Evolutionary conservation across 2,797 vertebrate genomes (phyloP).

Genomic region (Picus viridis): DNA sequence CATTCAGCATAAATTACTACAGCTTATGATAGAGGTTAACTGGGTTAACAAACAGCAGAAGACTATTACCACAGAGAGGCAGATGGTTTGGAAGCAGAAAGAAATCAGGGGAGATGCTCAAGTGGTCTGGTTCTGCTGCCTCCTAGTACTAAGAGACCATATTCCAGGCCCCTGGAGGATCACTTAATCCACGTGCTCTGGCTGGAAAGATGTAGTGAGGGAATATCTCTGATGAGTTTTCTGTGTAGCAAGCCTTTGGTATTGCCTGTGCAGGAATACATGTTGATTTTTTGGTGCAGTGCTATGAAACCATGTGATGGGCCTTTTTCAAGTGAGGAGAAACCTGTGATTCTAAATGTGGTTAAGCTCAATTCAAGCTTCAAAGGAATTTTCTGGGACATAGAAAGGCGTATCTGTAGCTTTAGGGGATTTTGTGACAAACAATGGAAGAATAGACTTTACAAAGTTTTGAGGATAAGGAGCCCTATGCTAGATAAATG

Average conservation of each 20-base stretch:
- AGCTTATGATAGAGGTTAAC: slow-evolving; percentile 34
- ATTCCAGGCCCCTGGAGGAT: background rate
- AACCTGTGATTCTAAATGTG: background rate
- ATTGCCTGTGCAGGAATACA: background rate
- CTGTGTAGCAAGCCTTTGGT: background rate
- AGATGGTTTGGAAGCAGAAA: slow-evolving; percentile 37
- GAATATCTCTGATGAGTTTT: background rate
- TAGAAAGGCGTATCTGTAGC: background rate
- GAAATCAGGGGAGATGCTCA: slow-evolving; percentile 15
- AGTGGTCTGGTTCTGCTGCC: background rate
- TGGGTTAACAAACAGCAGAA: slow-evolving; percentile 18
- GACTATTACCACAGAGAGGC: slow-evolving; percentile 31
- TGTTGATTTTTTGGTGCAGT: background rate
- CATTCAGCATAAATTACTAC: slow-evolving; percentile 40
- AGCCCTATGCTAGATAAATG: background rate
- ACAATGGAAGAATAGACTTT: slow-evolving; percentile 42
- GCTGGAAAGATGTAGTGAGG: background rate
- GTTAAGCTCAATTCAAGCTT: slow-evolving; percentile 41
- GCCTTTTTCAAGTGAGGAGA: background rate
- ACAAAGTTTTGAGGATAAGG: slow-evolving; percentile 28
- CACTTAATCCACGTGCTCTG: background rate
- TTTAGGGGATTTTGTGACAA: slow-evolving; percentile 45
- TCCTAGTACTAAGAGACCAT: background rate
- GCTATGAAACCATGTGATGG: background rate
- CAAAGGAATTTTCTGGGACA: slow-evolving; percentile 58